Evolutionary conservation across 2,797 vertebrate genomes (phyloP).

Genomic region (Sebastes steindachneri): DNA sequence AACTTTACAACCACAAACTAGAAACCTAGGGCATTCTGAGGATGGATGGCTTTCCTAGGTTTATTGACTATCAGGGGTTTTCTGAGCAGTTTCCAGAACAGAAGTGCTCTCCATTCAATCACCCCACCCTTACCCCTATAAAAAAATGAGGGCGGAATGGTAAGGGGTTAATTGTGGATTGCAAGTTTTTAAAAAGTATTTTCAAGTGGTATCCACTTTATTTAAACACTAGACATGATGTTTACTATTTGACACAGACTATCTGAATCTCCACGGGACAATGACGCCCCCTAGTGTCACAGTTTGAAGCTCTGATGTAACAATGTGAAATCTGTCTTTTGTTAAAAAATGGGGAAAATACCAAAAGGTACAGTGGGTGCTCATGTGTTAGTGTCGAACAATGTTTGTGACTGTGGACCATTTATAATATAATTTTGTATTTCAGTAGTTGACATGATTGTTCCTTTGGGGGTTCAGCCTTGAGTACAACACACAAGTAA

Average conservation of each 20-base stretch:
- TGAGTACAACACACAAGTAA: no score
- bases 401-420: not conserved
- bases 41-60: no score
- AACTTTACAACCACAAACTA: no score
- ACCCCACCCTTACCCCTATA: rapidly evolving
- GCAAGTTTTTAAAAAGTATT: not conserved
- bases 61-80: no score
- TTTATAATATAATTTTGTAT: not conserved
- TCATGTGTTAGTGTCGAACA: not conserved
- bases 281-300: slow-evolving; percentile 54
- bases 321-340: not conserved
- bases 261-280: not conserved
- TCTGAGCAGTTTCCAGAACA: no score
- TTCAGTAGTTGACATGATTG: not conserved
- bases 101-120: no score
- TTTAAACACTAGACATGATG: not conserved
- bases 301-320: not conserved
- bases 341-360: not conserved
- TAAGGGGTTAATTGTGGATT: not conserved
- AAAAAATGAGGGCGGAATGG: no score
- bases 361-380: not conserved
- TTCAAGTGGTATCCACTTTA: not conserved
- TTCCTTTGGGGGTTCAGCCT: not conserved
- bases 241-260: not conserved
- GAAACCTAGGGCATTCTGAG: rapidly evolving